phyloP scores from a whole-genome alignment of 2,888 invertebrate genomes.

The Bombylius major region DNA sequence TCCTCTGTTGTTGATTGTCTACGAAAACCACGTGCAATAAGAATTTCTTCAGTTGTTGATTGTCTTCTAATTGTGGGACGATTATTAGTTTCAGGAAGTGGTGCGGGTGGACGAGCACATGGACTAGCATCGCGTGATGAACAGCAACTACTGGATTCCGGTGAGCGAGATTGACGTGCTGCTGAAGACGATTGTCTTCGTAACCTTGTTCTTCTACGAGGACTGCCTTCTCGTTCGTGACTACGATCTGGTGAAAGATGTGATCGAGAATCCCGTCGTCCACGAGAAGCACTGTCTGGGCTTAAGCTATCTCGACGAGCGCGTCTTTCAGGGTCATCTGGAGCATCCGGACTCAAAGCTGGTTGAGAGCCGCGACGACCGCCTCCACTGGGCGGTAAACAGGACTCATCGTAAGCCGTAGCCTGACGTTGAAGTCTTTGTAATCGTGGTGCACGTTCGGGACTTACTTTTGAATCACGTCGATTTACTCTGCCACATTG shows the following conservation, averaged over 20 bases:
- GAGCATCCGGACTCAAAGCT: constrained; percentile 66
- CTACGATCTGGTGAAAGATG: constrained; percentile 70
- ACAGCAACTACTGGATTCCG: constrained; percentile 64
- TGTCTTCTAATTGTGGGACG: constrained; percentile 70
- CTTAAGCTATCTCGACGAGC: constrained; percentile 78
- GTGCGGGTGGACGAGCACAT: constrained; percentile 46
- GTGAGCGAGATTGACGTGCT: constrained; percentile 48
- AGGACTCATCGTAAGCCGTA: constrained; percentile 78
- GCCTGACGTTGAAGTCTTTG: constrained; percentile 72
- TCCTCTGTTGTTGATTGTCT: constrained; percentile 85
- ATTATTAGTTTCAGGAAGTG: constrained; percentile 41
- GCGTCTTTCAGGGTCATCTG: constrained; percentile 54
- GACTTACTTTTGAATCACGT: constrained; percentile 56
- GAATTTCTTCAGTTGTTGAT: constrained; percentile 83
- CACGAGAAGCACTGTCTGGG: constrained; percentile 72
- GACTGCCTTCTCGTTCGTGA: constrained; percentile 69
- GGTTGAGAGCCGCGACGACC: constrained; percentile 71
- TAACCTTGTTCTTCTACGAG: constrained; percentile 55
- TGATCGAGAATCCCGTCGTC: constrained; percentile 60
- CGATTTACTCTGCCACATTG: constrained; percentile 59
- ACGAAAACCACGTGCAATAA: constrained; percentile 79
- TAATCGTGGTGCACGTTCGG: constrained; percentile 47
- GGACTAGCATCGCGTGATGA: constrained; percentile 75
- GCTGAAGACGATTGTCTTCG: constrained; percentile 71
- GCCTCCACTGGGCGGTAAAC: constrained; percentile 53